Percentiles rank a stretch among this genome's conserved stretches.
Conservation (phyloP, 2,113 vertebrate genomes). For the Crocuta crocuta region DNA sequence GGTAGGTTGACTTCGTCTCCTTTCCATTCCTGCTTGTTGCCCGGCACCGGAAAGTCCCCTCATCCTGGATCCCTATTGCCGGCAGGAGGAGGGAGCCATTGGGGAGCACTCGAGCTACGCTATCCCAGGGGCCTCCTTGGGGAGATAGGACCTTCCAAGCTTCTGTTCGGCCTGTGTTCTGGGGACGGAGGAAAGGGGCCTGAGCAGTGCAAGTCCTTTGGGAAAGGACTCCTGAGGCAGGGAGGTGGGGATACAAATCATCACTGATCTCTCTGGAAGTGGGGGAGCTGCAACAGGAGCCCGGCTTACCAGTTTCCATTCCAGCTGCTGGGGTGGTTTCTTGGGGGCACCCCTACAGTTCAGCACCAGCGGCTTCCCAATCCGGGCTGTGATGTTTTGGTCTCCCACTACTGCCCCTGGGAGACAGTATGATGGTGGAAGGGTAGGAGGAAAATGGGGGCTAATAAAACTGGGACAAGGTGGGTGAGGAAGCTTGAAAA, state of each 20-base stretch:
- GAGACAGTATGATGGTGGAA: constrained; percentile 43
- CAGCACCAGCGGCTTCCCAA: constrained; percentile 76
- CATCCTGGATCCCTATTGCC: constrained; percentile 68
- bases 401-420: constrained; percentile 37
- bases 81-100: constrained; percentile 80
- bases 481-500: background rate
- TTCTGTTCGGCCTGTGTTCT: constrained; percentile 81
- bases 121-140: constrained; percentile 71
- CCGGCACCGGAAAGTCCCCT: constrained; percentile 78
- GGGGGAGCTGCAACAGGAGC: background rate
- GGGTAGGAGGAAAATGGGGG: background rate
- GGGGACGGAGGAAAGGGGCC: constrained; percentile 4
- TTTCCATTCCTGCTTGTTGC: constrained; percentile 66
- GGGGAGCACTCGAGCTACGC: constrained; percentile 73
- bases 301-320: constrained; percentile 80
- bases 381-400: constrained; percentile 75
- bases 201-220: background rate
- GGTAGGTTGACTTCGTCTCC: constrained; percentile 75
- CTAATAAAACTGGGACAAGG: background rate
- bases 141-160: constrained; percentile 79
- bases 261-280: background rate
- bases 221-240: background rate
- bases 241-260: background rate
- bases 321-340: constrained; percentile 78
- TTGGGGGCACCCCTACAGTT: constrained; percentile 77